Evolutionary conservation across 2,113 vertebrate species (phyloP), one percentile per base, ranked within the genome.

Genomic region (Nycticorax nycticorax): DNA sequence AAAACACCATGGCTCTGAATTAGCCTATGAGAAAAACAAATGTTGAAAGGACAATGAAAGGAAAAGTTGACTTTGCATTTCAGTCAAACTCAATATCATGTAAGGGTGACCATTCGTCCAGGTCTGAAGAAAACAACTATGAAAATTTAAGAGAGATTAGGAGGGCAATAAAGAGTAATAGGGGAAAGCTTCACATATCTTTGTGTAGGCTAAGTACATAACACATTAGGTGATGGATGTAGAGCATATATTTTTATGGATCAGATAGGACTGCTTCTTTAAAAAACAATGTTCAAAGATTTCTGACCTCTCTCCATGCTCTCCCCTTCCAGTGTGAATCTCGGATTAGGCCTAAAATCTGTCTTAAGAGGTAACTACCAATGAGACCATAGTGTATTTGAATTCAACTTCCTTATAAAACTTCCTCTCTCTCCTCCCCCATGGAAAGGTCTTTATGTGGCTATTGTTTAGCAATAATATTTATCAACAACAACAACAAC

Each of bases 401-500:
- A 72, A 48, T 48, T 87, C 14, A 62, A 3, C 8, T 73, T 74
- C 27, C 71, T 43, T 66, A 23, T 23, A 43, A 57, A 60, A 62
- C 24, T 62, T 78, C 10, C 3, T 8, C 9, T 72, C 13, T 41
- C 28, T 56, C 11, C 9, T 71, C 12, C 20, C 12, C 2, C 30
- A 32, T 12, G 7, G 27, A 80, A 72, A 76, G 10, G 10, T 1
- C 5, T 74, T 24, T 78, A 24, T 22, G 71, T 75, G 47, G 13
- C 3, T 9, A 43, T 59, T 63, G 30, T 63, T 63, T 48, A 76
- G 9, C 6, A 35, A 18, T 17, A 64, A 30, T 21, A 55, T 63
- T 63, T 80, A n/a, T n/a, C n/a, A 72, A 21, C 6, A 55, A 1
- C 16, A 43, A 55, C 4, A 60, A 57, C 62, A 12, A 0, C 5